Base-by-base conservation (phyloP, 2,113 vertebrate species). In the Megaptera novaeangliae region DNA sequence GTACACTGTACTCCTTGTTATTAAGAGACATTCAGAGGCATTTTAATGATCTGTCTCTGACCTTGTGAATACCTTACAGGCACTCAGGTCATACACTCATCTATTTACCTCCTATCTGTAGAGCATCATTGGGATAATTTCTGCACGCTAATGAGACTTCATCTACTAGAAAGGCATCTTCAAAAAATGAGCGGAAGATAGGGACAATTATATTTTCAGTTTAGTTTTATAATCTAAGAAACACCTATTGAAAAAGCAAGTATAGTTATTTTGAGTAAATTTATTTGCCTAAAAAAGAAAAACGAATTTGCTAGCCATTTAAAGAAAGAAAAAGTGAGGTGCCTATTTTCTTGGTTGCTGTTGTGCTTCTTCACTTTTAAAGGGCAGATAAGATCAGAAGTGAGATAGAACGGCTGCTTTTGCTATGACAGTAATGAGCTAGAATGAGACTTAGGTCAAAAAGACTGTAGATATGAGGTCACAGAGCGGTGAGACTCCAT, bases 341-440 rank as follows among this genome's bases (percentile, higher is more conserved):
- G 69, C 10, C 25, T 29, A 61, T 91, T 71, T 68, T 69, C 59
- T 59, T 59, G 2, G 9, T 91, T 68, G 64, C 20, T 82, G 83
- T 69, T 34, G 36, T 78, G 71, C 49, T 77, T 80, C 74, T 71
- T 86, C 23, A 64, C 83, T 83, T 96, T 90, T 78, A 87, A 68
- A 89, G 78, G 68, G 61, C 55, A 89, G 72, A 72, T 66, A 89
- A 96, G 89, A 95, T 96, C 41, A 66, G 72, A 78, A 31, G 41
- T 72, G 46, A 64, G 64, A 71, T n/a, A 44, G 78, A 96, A 83
- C 4, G 31, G 29, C 66, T 77, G 82, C 82, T 86, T 94, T 78
- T 89, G 61, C 88, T 81, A 44, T 46, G 77, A 85, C 46, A 69
- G 61, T 92, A 92, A 94, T 95, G 90, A 95, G 83, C 46, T 88